Evolutionary conservation across 1,140 invertebrate genomes (phyloP).

Genomic region (Whitmania pigra): DNA sequence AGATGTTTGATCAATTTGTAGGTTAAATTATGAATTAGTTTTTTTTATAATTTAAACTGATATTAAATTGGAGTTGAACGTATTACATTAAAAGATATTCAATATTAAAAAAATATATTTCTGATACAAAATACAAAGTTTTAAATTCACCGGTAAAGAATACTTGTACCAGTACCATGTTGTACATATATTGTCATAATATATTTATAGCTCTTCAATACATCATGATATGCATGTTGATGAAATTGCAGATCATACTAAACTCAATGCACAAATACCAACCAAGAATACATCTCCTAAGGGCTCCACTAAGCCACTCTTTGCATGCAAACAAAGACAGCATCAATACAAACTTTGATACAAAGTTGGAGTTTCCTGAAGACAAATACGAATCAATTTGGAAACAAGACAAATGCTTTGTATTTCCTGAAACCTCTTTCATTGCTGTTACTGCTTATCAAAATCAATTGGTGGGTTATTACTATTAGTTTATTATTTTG

Average conservation of each 20-base stretch:
- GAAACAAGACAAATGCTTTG: neutral
- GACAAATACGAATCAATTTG: too few relatives aligned
- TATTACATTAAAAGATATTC: too few relatives aligned
- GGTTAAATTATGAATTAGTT: too few relatives aligned
- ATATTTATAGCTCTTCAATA: too few relatives aligned
- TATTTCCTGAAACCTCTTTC: constrained; percentile 59
- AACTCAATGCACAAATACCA: constrained; percentile 99
- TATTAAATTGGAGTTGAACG: too few relatives aligned
- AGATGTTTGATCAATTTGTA: neutral
- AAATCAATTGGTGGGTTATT: constrained; percentile 50
- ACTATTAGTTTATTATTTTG: neutral
- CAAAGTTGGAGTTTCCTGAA: too few relatives aligned
- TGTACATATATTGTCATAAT: too few relatives aligned
- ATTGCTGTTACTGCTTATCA: constrained; percentile 80
- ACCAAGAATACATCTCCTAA: constrained; percentile 75
- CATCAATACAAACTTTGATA: constrained; percentile 55
- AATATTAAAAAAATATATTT: too few relatives aligned
- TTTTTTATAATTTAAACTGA: too few relatives aligned
- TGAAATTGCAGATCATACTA: constrained; percentile 64
- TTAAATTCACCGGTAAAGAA: too few relatives aligned
- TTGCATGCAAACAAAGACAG: constrained; percentile 68
- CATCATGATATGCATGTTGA: neutral
- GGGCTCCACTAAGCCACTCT: constrained; percentile 24
- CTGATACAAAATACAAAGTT: too few relatives aligned
- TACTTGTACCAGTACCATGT: too few relatives aligned